Evolutionary conservation across 2,113 vertebrate genomes (phyloP).

Genomic region (Morone saxatilis): DNA sequence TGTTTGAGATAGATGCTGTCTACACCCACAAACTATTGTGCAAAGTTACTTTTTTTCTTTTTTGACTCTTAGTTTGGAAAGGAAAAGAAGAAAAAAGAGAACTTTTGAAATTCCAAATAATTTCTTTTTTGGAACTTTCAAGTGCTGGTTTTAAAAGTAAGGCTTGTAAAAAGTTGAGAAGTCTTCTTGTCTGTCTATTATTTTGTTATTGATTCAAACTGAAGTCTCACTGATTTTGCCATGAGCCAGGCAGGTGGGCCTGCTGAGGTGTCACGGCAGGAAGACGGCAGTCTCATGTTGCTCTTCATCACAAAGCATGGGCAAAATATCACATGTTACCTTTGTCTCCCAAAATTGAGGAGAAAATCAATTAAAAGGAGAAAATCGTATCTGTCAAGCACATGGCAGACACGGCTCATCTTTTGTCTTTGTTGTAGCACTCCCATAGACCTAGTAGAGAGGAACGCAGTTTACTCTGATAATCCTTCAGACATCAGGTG

Average conservation of each 20-base stretch:
- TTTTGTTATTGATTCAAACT: conserved; percentile 72
- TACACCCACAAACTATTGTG: conserved; percentile 50
- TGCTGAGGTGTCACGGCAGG: conserved; percentile 69
- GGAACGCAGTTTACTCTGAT: conserved; percentile 55
- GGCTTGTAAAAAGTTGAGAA: conserved; percentile 23
- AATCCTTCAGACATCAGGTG: conserved; percentile 31
- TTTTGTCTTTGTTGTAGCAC: conserved; percentile 54
- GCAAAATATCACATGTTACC: conserved; percentile 50
- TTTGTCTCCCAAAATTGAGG: conserved; percentile 52
- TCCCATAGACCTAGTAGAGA: conserved; percentile 49
- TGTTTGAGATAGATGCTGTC: conserved; percentile 45
- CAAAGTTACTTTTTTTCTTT: conserved; percentile 42
- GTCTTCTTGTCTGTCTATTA: conserved; percentile 51
- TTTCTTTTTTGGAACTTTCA: conserved; percentile 49
- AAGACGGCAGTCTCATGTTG: conserved; percentile 68
- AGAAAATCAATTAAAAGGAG: conserved; percentile 75
- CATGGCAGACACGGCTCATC: conserved; percentile 48
- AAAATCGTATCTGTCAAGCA: conserved; percentile 70
- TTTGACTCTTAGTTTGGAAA: conserved; percentile 22
- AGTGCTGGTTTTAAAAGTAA: conserved; percentile 19
- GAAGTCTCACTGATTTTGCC: conserved; percentile 69
- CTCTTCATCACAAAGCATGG: conserved; percentile 59
- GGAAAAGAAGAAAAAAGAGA: neutral
- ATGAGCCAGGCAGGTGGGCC: conserved; percentile 67
- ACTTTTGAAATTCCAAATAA: conserved; percentile 38